Conservation (phyloP, 2,888 invertebrate species). For the Scrobipalpa costella region DNA sequence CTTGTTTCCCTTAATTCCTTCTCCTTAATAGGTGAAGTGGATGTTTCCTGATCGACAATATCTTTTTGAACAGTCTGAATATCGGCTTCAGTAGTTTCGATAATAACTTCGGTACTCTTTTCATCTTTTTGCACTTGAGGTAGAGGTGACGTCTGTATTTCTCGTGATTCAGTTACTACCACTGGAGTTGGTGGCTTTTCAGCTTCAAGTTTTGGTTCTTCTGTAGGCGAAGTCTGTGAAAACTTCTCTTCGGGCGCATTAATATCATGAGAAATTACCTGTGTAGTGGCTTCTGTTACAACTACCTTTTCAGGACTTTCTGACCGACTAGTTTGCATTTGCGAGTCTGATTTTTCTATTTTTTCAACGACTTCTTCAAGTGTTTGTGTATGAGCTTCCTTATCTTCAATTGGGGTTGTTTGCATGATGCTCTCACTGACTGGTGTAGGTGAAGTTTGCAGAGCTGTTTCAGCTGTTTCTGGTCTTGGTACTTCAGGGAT, state of each 20-base stretch:
- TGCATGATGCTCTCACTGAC: slow-evolving; percentile 80
- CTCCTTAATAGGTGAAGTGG: slow-evolving; percentile 60
- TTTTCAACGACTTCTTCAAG: slow-evolving; percentile 62
- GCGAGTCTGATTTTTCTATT: slow-evolving; percentile 61
- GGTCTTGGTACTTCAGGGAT: slow-evolving; percentile 49
- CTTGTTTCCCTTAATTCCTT: slow-evolving; percentile 59
- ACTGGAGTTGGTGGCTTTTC: slow-evolving; percentile 55
- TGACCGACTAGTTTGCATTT: slow-evolving; percentile 69
- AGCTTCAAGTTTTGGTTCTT: slow-evolving; percentile 45
- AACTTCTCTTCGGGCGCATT: slow-evolving; percentile 67
- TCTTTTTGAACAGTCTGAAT: slow-evolving; percentile 64
- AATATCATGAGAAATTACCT: slow-evolving; percentile 73
- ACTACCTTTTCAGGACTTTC: slow-evolving; percentile 60
- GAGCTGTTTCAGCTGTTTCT: slow-evolving; percentile 62
- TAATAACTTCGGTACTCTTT: slow-evolving; percentile 63
- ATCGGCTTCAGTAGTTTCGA: slow-evolving; percentile 66
- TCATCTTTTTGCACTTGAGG: slow-evolving; percentile 57
- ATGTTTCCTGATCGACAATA: slow-evolving; percentile 63
- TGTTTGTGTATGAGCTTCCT: slow-evolving; percentile 69
- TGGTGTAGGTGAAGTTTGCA: slow-evolving; percentile 79
- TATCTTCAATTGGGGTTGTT: slow-evolving; percentile 80
- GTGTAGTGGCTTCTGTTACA: slow-evolving; percentile 78
- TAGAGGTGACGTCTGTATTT: slow-evolving; percentile 80
- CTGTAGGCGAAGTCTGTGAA: slow-evolving; percentile 71
- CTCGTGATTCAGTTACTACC: slow-evolving; percentile 69